Percentiles rank a stretch among this genome's conserved stretches.
phyloP scores from a whole-genome alignment of 1,140 invertebrate genomes.

The Hydropsyche tenuis region DNA sequence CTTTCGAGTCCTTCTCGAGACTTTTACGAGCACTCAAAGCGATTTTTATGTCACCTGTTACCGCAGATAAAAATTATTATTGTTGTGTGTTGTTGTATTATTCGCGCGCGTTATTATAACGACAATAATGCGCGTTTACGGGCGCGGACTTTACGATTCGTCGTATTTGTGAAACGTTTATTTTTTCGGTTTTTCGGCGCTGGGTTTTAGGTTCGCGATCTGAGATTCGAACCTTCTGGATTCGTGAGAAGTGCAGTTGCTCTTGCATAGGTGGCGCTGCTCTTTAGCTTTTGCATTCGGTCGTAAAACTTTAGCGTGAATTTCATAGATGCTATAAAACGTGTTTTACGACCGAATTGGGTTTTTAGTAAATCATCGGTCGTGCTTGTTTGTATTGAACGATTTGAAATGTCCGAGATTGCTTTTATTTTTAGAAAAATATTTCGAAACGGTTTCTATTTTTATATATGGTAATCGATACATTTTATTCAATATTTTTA shows the following conservation, averaged over 20 bases:
- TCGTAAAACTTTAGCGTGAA: constrained; percentile 1
- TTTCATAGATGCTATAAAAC: constrained; percentile 21
- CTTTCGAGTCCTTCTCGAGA: constrained; percentile 3
- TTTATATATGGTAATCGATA: too few relatives aligned
- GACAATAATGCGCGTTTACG: constrained; percentile 35
- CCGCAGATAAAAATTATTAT: constrained; percentile 48
- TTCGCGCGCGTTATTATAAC: constrained; percentile 11
- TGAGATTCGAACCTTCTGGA: constrained; percentile 20
- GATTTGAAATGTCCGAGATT: too few relatives aligned
- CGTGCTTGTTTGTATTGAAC: too few relatives aligned
- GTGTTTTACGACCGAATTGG: background rate
- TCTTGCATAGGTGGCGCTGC: constrained; percentile 4
- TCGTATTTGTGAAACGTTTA: constrained; percentile 36
- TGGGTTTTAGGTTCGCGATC: background rate
- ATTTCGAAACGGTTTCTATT: too few relatives aligned
- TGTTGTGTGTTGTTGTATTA: constrained; percentile 26
- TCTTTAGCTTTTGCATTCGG: background rate
- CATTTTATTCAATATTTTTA: too few relatives aligned
- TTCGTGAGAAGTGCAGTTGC: background rate
- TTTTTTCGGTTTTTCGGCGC: constrained; percentile 16
- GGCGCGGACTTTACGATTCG: constrained; percentile 41
- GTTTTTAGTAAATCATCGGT: background rate
- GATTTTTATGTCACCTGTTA: constrained; percentile 50
- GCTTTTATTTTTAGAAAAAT: too few relatives aligned
- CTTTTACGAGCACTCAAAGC: constrained; percentile 47